A percentile compares a stretch with the other conserved stretches of the same genome.
These are phyloP conservation scores for Esox masquinongy DNA, from an alignment of 2,797 vertebrate species.

Conservation along the genomic window DNA sequence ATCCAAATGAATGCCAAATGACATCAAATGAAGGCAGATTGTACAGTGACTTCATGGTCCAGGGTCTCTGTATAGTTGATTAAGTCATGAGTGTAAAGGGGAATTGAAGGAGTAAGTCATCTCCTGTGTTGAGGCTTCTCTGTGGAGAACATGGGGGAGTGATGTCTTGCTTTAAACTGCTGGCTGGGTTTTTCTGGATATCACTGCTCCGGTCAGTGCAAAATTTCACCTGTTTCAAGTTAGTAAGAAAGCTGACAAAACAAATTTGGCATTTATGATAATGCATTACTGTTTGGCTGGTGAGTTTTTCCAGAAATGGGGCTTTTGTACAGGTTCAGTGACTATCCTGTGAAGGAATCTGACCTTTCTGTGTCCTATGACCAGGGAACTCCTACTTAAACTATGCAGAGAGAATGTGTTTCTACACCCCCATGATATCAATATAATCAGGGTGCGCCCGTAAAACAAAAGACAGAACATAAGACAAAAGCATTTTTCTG, in stretches of 20 bases:
- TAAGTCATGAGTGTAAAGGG: slow-evolving; percentile 12
- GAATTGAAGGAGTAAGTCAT: slow-evolving; percentile 42
- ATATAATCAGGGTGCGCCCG: slow-evolving; percentile 18
- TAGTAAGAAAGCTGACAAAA: background rate
- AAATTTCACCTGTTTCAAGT: background rate
- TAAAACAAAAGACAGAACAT: slow-evolving; percentile 52
- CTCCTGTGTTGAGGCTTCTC: slow-evolving; percentile 1
- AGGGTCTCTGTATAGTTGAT: slow-evolving; percentile 7
- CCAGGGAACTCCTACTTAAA: slow-evolving; percentile 35
- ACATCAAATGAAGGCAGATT: slow-evolving; percentile 27
- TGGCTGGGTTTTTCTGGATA: slow-evolving; percentile 7
- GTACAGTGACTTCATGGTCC: slow-evolving; percentile 18
- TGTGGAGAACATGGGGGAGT: slow-evolving; percentile 2
- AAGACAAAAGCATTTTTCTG: slow-evolving; percentile 33
- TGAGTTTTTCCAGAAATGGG: background rate
- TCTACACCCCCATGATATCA: slow-evolving; percentile 32
- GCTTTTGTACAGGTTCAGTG: slow-evolving; percentile 11
- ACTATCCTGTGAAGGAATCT: slow-evolving; percentile 10
- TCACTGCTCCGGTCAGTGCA: slow-evolving; percentile 12
- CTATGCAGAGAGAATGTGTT: slow-evolving; percentile 56
- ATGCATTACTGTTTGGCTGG: background rate
- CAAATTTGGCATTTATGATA: slow-evolving; percentile 12
- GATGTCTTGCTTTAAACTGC: background rate
- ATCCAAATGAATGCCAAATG: too few species aligned
- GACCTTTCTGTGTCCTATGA: slow-evolving; percentile 20